A percentile compares a stretch with the other conserved stretches of the same genome.
These are phyloP conservation scores for Esox niger DNA, from an alignment of 2,113 vertebrate species.

Conservation along the genomic window DNA sequence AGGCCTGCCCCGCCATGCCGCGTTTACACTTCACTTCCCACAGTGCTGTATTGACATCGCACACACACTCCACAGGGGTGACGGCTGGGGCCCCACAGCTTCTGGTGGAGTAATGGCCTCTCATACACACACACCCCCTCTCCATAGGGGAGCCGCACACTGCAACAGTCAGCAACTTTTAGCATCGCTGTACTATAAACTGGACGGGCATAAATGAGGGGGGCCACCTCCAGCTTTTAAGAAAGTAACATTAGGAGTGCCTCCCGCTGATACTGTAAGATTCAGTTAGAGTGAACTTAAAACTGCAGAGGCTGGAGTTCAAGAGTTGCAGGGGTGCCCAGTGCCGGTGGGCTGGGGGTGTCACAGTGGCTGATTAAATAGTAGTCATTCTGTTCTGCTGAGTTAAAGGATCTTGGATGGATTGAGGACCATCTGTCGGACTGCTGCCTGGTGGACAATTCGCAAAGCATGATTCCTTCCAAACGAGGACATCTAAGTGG, in stretches of 20 bases:
- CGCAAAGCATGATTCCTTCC: neutral
- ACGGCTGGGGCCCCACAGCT: neutral
- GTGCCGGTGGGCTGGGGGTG: too few species aligned
- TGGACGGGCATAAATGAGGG: neutral
- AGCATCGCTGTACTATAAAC: neutral
- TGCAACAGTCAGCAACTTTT: constrained; percentile 6
- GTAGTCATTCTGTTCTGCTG: neutral
- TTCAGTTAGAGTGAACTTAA: neutral
- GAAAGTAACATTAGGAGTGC: neutral
- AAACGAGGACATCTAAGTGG: neutral
- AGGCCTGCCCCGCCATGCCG: constrained; percentile 1
- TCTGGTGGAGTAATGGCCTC: constrained; percentile 2
- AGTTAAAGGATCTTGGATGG: constrained; percentile 11
- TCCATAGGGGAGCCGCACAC: neutral
- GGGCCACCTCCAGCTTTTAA: constrained; percentile 4
- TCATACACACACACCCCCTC: neutral
- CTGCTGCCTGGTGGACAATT: constrained; percentile 11
- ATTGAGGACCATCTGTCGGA: constrained; percentile 6
- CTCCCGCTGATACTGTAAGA: neutral
- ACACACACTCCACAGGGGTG: neutral
- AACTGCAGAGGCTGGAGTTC: too few species aligned
- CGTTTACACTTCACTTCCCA: neutral
- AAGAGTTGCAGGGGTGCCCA: too few species aligned
- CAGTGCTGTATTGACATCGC: neutral
- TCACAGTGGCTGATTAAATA: neutral